Evolutionary conservation across 2,888 invertebrate genomes (phyloP), one percentile per base, ranked within the genome.

Genomic region (Apodemia duryi): DNA sequence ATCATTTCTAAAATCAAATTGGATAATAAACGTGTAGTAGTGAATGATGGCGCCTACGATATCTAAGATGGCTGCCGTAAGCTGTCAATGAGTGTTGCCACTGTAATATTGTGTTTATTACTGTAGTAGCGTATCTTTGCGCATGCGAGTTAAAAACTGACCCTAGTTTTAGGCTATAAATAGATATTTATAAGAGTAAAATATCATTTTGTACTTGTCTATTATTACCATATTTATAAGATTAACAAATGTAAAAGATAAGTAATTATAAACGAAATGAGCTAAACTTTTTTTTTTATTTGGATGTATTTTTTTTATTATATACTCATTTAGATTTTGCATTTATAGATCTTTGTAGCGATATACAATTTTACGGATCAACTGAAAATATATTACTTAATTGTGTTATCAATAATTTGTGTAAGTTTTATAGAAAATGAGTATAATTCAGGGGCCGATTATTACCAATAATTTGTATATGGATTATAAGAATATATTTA

Each of bases 161-260:
- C 84, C 85, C 80, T 90, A 90, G 88, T 84, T 82, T 79, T 91
- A 91, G 88, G 86, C 75, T 90, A 90, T 80, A 82, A 80, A 85
- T 86, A 86, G 80, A 82, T 87, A 88, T 85, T 81, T 85, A 79
- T 88, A 88, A 88, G 85, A 76, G 81, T 82, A 83, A 85, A 88
- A 85, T 89, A 91, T 91, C 91, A 89, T 91, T 91, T 91, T 91
- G 88, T 91, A 91, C 91, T 91, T 88, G 91, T 90, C 85, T 90
- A 89, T 86, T 88, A 84, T 85, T 88, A 90, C 89, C 89, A 85
- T 89, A 91, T 86, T 73, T 77, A 66, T 91, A 91, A 90, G 91
- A 78, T 86, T 91, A 90, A 90, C 90, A 87, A 90, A 71, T 90
- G 43, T 43, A 87, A 85, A 87, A 81, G 82, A 78, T 86, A 87